Evolutionary conservation across 1,140 invertebrate genomes (phyloP).

Genomic region (Bilobella aurantiaca): DNA sequence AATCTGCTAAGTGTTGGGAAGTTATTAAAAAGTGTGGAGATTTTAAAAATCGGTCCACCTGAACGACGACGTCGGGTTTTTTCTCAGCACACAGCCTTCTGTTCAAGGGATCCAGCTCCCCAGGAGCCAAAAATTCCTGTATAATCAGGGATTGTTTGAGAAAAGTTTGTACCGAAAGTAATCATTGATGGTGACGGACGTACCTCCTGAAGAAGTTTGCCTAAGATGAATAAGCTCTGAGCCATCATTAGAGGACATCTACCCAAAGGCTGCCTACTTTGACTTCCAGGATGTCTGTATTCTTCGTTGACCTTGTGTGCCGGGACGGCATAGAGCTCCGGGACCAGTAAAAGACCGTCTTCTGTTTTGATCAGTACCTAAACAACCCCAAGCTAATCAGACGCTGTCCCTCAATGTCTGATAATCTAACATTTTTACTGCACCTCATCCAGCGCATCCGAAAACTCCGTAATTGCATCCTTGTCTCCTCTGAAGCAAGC

Average conservation of each 20-base stretch:
- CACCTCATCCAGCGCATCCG: slow-evolving; percentile 59
- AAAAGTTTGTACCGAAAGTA: no score
- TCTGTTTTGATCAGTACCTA: slow-evolving; percentile 66
- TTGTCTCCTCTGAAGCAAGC: slow-evolving; percentile 80
- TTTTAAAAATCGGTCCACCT: slow-evolving; percentile 51
- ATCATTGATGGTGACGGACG: background rate
- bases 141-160: slow-evolving; percentile 9
- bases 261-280: slow-evolving; percentile 72
- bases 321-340: slow-evolving; percentile 90
- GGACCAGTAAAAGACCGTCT: slow-evolving; percentile 80
- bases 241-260: slow-evolving; percentile 95
- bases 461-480: slow-evolving; percentile 58
- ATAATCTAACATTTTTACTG: no score
- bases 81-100: slow-evolving; percentile 85
- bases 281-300: slow-evolving; percentile 76
- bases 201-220: no score
- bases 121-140: slow-evolving; percentile 81
- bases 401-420: no score
- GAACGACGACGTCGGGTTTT: slow-evolving; percentile 97
- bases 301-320: slow-evolving; percentile 69
- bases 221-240: slow-evolving; percentile 92
- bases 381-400: no score
- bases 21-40: background rate
- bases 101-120: slow-evolving; percentile 95
- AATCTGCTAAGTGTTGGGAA: background rate